Base-by-base conservation (phyloP, 2,888 invertebrate genomes). In the Cataglyphis albicans region DNA sequence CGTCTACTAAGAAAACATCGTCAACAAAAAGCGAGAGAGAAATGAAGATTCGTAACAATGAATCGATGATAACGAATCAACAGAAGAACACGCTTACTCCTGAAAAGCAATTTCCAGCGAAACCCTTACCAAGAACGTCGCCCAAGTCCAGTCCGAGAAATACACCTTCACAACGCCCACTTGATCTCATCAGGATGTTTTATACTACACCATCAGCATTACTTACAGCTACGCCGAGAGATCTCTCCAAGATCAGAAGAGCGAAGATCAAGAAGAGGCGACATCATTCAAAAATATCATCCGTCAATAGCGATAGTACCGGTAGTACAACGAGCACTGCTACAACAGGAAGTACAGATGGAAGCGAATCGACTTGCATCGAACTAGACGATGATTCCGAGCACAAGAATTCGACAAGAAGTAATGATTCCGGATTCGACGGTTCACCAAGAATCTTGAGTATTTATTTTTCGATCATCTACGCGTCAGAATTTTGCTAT, bases 401-500 rank as follows among this genome's bases (percentile, higher is more conserved):
- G 59, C 93, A 92, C 57, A 96, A 96, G 89, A 96, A 95, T 68
- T 97, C 97, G 82, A 97, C 97, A 85, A 97, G 97, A 91, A 98
- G 98, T 91, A 97, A 97, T 94, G 98, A 98, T 95, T 98, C 98
- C 83, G 98, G 98, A 89, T 97, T 98, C 94, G 97, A 97, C 84
- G 94, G 94, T 83, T 94, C 94, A 80, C 94, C 94, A 81, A 93
- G 94, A 90, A 92, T 94, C 83, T 94, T 93, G 89, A 94, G 94
- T 94, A 94, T 91, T 91, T 90, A 89, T 65, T 74, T 48, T 59
- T 35, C 29, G 9, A 35, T 75, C 85, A 73, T 84, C 84, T 84
- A 64, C 63, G 1, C 35, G 4, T 75, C 6, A 5, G 18, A 74
- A 41, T 52, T 70, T 70, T 61, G 15, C n/a, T 10, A 25, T 64